phyloP scores from a whole-genome alignment of 1,140 invertebrate genomes.

The Phthorimaea operculella region DNA sequence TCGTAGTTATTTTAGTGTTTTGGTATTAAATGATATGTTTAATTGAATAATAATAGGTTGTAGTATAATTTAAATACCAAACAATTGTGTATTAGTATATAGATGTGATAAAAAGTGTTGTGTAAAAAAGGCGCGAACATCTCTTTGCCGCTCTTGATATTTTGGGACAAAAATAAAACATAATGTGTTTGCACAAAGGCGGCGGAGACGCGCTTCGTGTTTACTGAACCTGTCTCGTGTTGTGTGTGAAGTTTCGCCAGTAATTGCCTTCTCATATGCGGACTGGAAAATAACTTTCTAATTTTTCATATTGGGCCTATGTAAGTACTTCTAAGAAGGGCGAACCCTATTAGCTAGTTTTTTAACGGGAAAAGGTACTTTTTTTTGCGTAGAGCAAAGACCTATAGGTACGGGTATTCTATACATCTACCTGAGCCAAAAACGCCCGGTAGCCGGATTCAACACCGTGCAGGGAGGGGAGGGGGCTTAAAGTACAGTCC shows the following conservation, averaged over 20 bases:
- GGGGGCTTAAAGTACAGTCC: no score
- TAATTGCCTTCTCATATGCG: not conserved
- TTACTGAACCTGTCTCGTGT: not conserved
- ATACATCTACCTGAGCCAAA: no score
- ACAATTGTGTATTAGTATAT: constrained; percentile 6
- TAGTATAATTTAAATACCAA: constrained; percentile 13
- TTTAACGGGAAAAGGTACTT: no score
- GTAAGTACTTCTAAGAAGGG: not conserved
- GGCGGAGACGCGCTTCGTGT: constrained; percentile 6
- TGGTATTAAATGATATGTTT: constrained; percentile 9
- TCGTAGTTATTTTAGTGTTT: constrained; percentile 30
- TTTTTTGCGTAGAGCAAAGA: no score
- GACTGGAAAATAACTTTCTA: constrained; percentile 5
- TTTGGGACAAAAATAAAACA: constrained; percentile 25
- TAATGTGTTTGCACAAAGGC: constrained; percentile 21
- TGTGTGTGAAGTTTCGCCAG: not conserved
- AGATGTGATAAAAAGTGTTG: constrained; percentile 27
- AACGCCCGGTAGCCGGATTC: no score
- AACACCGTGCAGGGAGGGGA: no score
- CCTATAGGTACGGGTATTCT: no score
- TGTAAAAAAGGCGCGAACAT: constrained; percentile 58
- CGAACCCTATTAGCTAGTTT: no score
- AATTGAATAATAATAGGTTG: constrained; percentile 15
- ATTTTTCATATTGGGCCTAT: constrained; percentile 3
- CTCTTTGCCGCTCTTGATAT: constrained; percentile 25